phyloP scores from a whole-genome alignment of 2,113 vertebrate genomes.

The Heterotilapia buettikoferi region DNA sequence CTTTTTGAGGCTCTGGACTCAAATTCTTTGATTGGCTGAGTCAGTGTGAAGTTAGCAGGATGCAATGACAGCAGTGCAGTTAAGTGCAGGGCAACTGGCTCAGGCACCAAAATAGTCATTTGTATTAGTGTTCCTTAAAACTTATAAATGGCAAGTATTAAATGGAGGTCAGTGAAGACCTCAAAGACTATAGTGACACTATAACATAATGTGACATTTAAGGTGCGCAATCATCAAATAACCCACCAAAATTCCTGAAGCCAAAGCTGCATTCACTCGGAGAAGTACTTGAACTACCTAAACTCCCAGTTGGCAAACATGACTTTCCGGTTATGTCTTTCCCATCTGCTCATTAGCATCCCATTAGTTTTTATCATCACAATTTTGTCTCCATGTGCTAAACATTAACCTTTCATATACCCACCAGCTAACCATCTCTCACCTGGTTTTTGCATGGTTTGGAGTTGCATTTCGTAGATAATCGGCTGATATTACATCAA shows the following conservation, averaged over 20 bases:
- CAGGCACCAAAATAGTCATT: neutral
- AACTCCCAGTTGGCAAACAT: neutral
- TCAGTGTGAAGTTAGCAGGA: neutral
- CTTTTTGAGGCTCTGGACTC: neutral
- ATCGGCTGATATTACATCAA: neutral
- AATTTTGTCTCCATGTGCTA: slow-evolving; percentile 35
- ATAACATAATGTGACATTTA: neutral
- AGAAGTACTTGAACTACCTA: neutral
- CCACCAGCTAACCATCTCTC: slow-evolving; percentile 26
- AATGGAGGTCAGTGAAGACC: neutral
- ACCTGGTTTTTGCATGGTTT: slow-evolving; percentile 41
- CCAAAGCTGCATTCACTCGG: neutral
- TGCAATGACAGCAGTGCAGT: neutral
- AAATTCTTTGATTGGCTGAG: neutral
- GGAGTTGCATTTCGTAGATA: neutral
- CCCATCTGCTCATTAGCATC: neutral
- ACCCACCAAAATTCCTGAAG: neutral
- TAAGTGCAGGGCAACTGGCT: neutral
- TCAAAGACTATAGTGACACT: neutral
- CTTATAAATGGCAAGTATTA: neutral
- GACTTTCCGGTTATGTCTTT: neutral
- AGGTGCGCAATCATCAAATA: neutral
- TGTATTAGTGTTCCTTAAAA: neutral
- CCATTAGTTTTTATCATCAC: slow-evolving; percentile 7
- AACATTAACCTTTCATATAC: slow-evolving; percentile 18